Evolutionary conservation across 2,888 invertebrate genomes (phyloP).

Genomic region (Meteorus colon): DNA sequence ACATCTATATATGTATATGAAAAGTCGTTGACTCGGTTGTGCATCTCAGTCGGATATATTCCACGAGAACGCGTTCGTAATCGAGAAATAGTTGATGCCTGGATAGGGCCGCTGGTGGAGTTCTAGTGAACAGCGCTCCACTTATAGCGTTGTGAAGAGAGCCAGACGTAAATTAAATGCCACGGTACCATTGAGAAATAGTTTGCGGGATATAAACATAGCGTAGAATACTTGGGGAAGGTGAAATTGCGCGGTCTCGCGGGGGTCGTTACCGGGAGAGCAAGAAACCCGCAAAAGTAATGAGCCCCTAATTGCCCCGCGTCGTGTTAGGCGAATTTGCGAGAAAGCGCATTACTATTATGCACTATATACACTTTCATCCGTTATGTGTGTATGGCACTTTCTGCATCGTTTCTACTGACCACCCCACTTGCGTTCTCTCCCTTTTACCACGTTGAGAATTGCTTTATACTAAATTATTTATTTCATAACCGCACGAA

Average conservation of each 20-base stretch:
- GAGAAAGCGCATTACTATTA: slow-evolving; percentile 15
- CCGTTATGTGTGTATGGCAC: neutral
- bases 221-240: slow-evolving; percentile 53
- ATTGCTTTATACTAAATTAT: slow-evolving; percentile 32
- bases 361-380: slow-evolving; percentile 12
- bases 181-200: slow-evolving; percentile 56
- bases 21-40: slow-evolving; percentile 12
- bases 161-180: slow-evolving; percentile 54
- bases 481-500: slow-evolving; percentile 5
- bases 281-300: slow-evolving; percentile 58
- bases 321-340: slow-evolving; percentile 51
- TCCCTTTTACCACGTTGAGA: slow-evolving; percentile 10
- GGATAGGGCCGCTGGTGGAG: neutral
- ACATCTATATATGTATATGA: neutral
- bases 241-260: slow-evolving; percentile 56
- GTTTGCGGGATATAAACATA: slow-evolving; percentile 55
- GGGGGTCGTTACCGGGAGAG: slow-evolving; percentile 41
- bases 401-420: neutral
- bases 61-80: slow-evolving; percentile 47
- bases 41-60: neutral
- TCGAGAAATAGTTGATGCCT: slow-evolving; percentile 51
- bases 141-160: slow-evolving; percentile 28
- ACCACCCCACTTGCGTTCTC: neutral
- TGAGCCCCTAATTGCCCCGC: slow-evolving; percentile 61
- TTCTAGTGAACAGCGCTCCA: slow-evolving; percentile 15